Base-by-base conservation (phyloP, 2,888 invertebrate genomes). In the Trissolcus brochymenae region DNA sequence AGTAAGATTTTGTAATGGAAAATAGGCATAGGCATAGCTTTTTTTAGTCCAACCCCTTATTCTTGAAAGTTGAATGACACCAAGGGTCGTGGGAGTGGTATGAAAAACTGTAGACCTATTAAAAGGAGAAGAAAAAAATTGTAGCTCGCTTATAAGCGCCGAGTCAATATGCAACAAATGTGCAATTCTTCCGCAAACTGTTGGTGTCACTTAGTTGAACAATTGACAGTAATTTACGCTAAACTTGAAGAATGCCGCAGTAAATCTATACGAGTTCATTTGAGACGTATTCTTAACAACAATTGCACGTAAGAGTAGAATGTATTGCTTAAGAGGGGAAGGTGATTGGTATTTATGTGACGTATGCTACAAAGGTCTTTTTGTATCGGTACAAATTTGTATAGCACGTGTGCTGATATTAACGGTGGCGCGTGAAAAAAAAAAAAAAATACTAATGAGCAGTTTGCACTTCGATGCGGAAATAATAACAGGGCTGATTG, bases 301-400 rank as follows among this genome's bases (percentile, higher is more conserved):
- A 76, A 56, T 75, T 61, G 65, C 41, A 65, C 49, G 61, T 65
- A 65, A 65, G 61, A 70, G 53, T 35, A 65, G 50, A 60, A 75
- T 66, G 65, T 76, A 61, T 76, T 61, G 65, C 60, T 76, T 76
- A 54, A 59, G 61, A 57, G 59, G 68, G 59, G 35, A 68, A 68
- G 65, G 70, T 65, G 75, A 76, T 54, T 60, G 70, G 50, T 70
- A 70, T 78, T 74, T 71, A 78, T 78, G 74, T 74, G 64, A 68
- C 59, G 54, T 59, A 64, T 66, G 68, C 66, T 68, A 68, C 49
- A 29, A 66, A 49, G 65, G 55, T 68, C 59, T 65, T 73, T 73
- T 78, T 61, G 68, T 61, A 73, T 66, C 50, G 65, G 65, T 68
- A 78, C 70, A 78, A 73, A 78, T 78, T 73, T 68, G 77, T 72